Base-by-base conservation (phyloP, 2,888 invertebrate species). In the Himalopsyche kuldschensis region DNA sequence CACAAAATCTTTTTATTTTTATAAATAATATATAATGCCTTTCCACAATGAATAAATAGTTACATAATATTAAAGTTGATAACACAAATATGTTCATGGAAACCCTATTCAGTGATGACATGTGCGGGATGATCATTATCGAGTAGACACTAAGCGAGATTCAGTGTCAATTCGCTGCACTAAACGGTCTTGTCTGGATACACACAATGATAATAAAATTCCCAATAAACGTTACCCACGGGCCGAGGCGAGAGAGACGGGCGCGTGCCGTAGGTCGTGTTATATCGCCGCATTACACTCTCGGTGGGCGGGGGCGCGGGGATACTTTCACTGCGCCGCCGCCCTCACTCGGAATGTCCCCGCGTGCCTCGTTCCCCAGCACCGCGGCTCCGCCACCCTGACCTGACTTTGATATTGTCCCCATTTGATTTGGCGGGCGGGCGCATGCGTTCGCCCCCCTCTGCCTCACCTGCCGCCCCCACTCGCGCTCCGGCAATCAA, bases 271-370 rank as follows among this genome's bases (percentile, higher is more conserved):
- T 55, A 55, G 55, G 55, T 55, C 55, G 55, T 55, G 55, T 55
- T 55, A 55, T 55, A 55, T 55, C 55, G 55, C 55, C 55, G 55
- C 55, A 24, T 24, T 55, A 55, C 55, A 55, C 55, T 47, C 48
- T 55, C 85, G 83, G 81, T 82, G 80, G 85, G 87, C 87, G 87
- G 85, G 87, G 87, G 81, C 84, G 85, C 79, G 86, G 85, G 85
- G 84, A 86, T 86, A 85, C 84, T 80, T 82, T 82, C 80, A 82
- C 82, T 84, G 78, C 84, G 83, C 78, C 82, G 78, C 63, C 81
- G 76, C 87, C 86, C 84, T 83, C 85, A 85, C 85, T 84, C 85
- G 86, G 88, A 88, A 89, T 89, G 88, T 88, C 88, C 88, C 86
- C 85, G 86, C 87, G 82, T 87, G 88, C 88, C 89, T 88, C 55